A percentile compares a stretch with the other conserved stretches of the same genome.
Evolutionary conservation across 2,113 vertebrate species (phyloP).

Genomic region (Alethe castanea): DNA sequence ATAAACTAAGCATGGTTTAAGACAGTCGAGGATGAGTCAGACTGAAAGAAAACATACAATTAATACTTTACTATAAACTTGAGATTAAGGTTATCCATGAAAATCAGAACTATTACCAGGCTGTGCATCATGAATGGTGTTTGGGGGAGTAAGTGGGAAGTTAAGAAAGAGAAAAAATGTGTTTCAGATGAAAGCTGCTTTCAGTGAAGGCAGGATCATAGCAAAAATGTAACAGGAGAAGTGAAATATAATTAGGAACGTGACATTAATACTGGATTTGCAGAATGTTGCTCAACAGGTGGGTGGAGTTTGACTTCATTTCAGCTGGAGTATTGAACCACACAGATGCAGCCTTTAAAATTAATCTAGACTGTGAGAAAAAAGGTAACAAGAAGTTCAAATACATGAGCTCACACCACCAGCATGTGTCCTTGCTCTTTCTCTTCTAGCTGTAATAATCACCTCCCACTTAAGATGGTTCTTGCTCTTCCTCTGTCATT

Average conservation of each 20-base stretch:
- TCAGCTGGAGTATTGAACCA: background rate
- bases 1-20: background rate
- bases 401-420: background rate
- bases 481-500: constrained; percentile 1
- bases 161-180: background rate
- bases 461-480: background rate
- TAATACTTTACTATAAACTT: constrained; percentile 10
- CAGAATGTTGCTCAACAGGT: constrained; percentile 51
- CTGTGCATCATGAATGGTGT: background rate
- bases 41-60: constrained; percentile 13
- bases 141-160: background rate
- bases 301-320: constrained; percentile 46
- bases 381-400: background rate
- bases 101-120: background rate
- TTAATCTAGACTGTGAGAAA: constrained; percentile 26
- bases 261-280: constrained; percentile 47
- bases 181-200: background rate
- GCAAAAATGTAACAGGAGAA: constrained; percentile 37
- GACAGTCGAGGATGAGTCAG: background rate
- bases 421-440: background rate
- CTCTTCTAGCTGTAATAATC: background rate
- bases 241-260: constrained; percentile 39
- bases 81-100: constrained; percentile 8
- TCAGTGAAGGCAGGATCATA: background rate
- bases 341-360: constrained; percentile 10